A percentile compares a stretch with the other conserved stretches of the same genome.
phyloP scores from a whole-genome alignment of 2,113 vertebrate species.

The Kryptolebias marmoratus region DNA sequence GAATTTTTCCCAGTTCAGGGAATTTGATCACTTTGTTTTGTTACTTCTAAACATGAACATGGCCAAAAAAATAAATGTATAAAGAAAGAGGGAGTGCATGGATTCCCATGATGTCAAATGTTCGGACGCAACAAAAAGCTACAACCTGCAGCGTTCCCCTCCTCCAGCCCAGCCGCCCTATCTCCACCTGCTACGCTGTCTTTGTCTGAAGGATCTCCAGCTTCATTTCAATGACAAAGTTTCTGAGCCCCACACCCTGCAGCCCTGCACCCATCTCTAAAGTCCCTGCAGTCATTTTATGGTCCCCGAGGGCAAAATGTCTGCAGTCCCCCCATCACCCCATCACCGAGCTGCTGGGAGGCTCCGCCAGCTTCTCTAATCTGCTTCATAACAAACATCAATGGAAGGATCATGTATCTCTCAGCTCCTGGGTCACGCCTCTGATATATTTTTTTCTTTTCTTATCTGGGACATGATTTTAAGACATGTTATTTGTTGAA shows the following conservation, averaged over 20 bases:
- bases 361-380: not conserved
- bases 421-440: not conserved
- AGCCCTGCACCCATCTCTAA: conserved; percentile 3
- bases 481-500: too few species aligned
- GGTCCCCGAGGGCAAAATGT: conserved; percentile 74
- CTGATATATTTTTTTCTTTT: too few species aligned
- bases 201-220: conserved; percentile 82
- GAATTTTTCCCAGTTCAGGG: not conserved
- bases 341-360: conserved; percentile 44
- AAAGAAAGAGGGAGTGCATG: not conserved
- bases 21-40: not conserved
- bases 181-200: conserved; percentile 92
- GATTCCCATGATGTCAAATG: not conserved
- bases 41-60: not conserved
- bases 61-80: not conserved
- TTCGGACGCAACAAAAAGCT: conserved; percentile 41
- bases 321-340: conserved; percentile 31
- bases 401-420: not conserved
- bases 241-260: conserved; percentile 73
- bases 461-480: too few species aligned
- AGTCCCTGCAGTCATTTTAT: conserved; percentile 83
- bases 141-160: conserved; percentile 39
- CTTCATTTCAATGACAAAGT: conserved; percentile 90
- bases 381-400: not conserved
- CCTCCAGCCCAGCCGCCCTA: conserved; percentile 58